phyloP scores from a whole-genome alignment of 2,888 invertebrate genomes.

The Scaptodrosophila latifasciaeformis region DNA sequence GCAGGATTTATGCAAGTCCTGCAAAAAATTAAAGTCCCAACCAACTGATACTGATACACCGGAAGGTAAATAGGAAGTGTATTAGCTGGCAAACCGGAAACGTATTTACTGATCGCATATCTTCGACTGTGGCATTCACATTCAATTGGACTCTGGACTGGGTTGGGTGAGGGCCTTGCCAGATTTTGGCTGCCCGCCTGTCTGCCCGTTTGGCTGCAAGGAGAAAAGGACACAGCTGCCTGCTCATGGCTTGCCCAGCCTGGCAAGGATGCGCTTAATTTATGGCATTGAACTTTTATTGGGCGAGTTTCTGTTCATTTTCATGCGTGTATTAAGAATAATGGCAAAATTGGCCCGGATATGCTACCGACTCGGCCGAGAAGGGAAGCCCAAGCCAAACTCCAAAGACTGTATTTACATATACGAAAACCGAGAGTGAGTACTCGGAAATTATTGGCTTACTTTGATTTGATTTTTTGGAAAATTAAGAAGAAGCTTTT shows the following conservation, averaged over 20 bases:
- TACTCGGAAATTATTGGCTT: too few species aligned
- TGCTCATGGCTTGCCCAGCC: slow-evolving; percentile 13
- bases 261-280: slow-evolving; percentile 60
- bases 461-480: too few species aligned
- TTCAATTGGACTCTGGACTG: slow-evolving; percentile 14
- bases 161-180: too few species aligned
- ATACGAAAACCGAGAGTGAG: too few species aligned
- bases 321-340: slow-evolving; percentile 71
- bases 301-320: slow-evolving; percentile 73
- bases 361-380: slow-evolving; percentile 54
- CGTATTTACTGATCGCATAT: slow-evolving; percentile 70
- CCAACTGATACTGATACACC: slow-evolving; percentile 12
- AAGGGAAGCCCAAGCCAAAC: slow-evolving; percentile 26
- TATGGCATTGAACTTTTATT: slow-evolving; percentile 75
- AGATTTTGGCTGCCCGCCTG: slow-evolving; percentile 46
- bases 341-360: slow-evolving; percentile 58
- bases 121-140: slow-evolving; percentile 30
- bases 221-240: slow-evolving; percentile 25
- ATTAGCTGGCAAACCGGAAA: slow-evolving; percentile 72
- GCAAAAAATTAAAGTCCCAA: slow-evolving; percentile 25
- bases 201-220: slow-evolving; percentile 29
- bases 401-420: neutral
- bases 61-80: slow-evolving; percentile 72
- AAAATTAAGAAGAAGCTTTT: too few species aligned
- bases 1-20: slow-evolving; percentile 18